Base-by-base conservation (phyloP, 1,140 invertebrate species). In the Aphaenogaster rudis region DNA sequence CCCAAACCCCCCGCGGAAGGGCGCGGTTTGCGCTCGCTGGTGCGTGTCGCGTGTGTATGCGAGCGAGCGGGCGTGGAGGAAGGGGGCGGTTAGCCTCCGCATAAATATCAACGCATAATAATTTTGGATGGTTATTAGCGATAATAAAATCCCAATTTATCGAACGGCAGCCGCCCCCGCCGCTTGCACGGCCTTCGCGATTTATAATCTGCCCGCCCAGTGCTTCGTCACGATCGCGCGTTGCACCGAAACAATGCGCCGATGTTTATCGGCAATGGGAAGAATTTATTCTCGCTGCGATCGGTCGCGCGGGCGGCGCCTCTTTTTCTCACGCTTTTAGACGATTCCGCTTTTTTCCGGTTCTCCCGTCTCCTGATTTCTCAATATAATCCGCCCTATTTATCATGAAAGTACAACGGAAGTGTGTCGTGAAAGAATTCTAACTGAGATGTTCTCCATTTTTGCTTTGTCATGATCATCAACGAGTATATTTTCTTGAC, bases 121-220 rank as follows among this genome's bases (percentile, higher is more conserved):
- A 95, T 95, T 95, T 93, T 84, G 88, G 91, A 90, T 92, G 92
- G 93, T 94, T 94, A 94, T 94, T 94, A 94, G 91, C 93, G 94
- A 95, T 94, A 94, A 94, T 95, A 94, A 95, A 94, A 94, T 93
- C 85, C 86, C 93, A 92, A 95, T 95, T 95, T 95, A 95, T 94
- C 92, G 94, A 91, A 89, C 87, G 85, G 82, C 84, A 61, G 87
- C 52, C 80, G 48, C 33, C 88, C 90, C 82, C 84, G 81, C 84
- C 59, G 6, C 33, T 66, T 78, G 39, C 57, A 86, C 76, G 76
- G 80, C 88, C 69, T 54, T 57, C 50, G 74, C 92, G 91, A 94
- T 95, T 95, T 94, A 94, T 94, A 95, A 95, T 94, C 93, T 85
- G 86, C 72, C 61, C 50, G 82, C 86, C 42, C 50, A 66, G 84